phyloP scores from a whole-genome alignment of 2,113 vertebrate species.

The Aegithalos caudatus region DNA sequence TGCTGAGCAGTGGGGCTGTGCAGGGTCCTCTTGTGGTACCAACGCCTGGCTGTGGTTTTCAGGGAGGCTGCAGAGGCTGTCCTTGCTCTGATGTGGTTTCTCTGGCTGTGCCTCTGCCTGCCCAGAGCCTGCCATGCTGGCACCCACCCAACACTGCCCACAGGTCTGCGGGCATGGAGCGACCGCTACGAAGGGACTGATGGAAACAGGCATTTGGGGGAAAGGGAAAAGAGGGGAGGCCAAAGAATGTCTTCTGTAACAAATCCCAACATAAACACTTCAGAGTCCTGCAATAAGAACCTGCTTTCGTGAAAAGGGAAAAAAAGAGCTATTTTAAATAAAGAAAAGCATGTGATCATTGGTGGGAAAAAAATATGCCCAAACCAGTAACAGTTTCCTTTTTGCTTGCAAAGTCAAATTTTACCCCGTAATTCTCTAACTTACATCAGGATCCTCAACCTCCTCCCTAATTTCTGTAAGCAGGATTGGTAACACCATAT shows the following conservation, averaged over 20 bases:
- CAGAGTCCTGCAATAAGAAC: slow-evolving; percentile 18
- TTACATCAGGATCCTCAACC: not conserved
- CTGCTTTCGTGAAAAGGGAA: not conserved
- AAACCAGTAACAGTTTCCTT: slow-evolving; percentile 1
- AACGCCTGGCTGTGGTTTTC: not conserved
- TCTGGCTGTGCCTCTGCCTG: not conserved
- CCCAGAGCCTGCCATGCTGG: not conserved
- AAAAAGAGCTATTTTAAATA: not conserved
- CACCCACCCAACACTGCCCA: not conserved
- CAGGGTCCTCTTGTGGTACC: not conserved
- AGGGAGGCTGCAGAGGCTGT: not conserved
- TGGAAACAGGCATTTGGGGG: fast-evolving
- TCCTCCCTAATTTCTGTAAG: not conserved
- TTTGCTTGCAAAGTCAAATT: not conserved
- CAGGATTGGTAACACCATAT: not conserved
- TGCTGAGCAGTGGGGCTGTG: not conserved
- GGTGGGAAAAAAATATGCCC: not conserved
- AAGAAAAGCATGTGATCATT: slow-evolving; percentile 11
- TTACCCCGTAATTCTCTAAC: not conserved
- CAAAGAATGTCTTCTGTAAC: not conserved
- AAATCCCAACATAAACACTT: not conserved
- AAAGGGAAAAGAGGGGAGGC: not conserved
- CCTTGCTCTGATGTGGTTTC: not conserved
- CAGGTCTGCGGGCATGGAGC: fast-evolving
- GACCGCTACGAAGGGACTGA: fast-evolving